phyloP scores from a whole-genome alignment of 2,888 invertebrate genomes.

The Xanthorhoe spadicearia region DNA sequence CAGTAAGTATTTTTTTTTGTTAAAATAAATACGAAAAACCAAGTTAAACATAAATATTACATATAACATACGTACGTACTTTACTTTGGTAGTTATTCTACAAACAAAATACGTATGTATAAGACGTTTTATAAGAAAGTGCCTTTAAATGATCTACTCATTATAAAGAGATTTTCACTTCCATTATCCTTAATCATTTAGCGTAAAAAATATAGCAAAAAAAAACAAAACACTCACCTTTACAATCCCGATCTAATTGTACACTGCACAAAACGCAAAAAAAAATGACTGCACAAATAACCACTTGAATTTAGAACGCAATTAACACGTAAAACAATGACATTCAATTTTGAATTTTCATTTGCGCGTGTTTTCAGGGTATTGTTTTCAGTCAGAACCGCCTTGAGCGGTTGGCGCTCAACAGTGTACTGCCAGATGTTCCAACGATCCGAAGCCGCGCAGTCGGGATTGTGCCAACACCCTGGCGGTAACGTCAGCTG shows the following conservation, averaged over 20 bases:
- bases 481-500: slow-evolving; percentile 45
- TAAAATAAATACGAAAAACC: no score
- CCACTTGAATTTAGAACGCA: slow-evolving; percentile 56
- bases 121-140: no score
- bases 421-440: slow-evolving; percentile 63
- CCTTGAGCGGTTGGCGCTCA: slow-evolving; percentile 67
- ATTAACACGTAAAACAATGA: slow-evolving; percentile 56
- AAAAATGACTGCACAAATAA: slow-evolving; percentile 51
- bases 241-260: slow-evolving; percentile 50
- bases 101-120: no score
- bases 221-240: slow-evolving; percentile 43
- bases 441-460: slow-evolving; percentile 32
- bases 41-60: no score
- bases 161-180: background rate
- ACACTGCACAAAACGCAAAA: slow-evolving; percentile 43
- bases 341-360: slow-evolving; percentile 63
- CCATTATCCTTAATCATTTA: background rate
- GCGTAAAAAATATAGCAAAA: background rate
- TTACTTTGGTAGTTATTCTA: no score
- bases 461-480: slow-evolving; percentile 58
- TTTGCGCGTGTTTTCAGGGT: slow-evolving; percentile 56
- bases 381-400: slow-evolving; percentile 49
- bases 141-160: no score
- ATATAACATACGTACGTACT: no score
- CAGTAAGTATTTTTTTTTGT: no score